Base-by-base conservation (phyloP, 2,888 invertebrate species). In the Dermolepida albohirtum region DNA sequence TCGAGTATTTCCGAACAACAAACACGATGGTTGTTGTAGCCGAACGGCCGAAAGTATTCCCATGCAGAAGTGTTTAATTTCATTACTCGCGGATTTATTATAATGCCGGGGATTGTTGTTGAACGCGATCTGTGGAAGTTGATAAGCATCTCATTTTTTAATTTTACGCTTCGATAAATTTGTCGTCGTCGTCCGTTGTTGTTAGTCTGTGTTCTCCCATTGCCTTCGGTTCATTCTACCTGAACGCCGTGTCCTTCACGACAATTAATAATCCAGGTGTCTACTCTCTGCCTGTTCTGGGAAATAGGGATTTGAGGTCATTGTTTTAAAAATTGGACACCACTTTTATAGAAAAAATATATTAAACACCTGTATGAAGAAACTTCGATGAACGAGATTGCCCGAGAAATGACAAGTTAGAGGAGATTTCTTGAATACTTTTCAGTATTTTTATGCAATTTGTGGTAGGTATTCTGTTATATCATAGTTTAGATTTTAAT, bases 131-230 rank as follows among this genome's bases (percentile, higher is more conserved):
- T 40, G 54, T n/a, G 47, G 34, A 16, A 5, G 14, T 47, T 47
- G 59, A 62, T 62, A 47, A 62, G 47, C 47, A 62, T 62, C 59
- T 62, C 59, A 62, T 62, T 62, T 62, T 62, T 62, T 62, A 62
- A 62, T 62, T 62, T 62, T 62, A 62, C 59, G 59, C 59, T 62
- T 62, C 59, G 59, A 47, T 62, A 62, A 62, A 62, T 62, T 62
- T 34, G 34, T 34, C 34, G 59, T 62, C 59, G 47, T 62, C 47
- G 29, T 47, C 47, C 47, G 59, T 34, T 47, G 34, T 6, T 34
- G 34, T 34, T 34, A 34, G 34, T 34, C 34, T 34, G 34, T 34
- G 34, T 34, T 34, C 34, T 34, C 34, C 6, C 34, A 34, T 62
- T 62, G 47, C 47, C 16, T 62, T 47, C 47, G 59, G 59, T 17